Percentiles rank a stretch among this genome's conserved stretches.
Evolutionary conservation across 1,140 invertebrate species (phyloP).

Genomic region (Zelostemma sp.): DNA sequence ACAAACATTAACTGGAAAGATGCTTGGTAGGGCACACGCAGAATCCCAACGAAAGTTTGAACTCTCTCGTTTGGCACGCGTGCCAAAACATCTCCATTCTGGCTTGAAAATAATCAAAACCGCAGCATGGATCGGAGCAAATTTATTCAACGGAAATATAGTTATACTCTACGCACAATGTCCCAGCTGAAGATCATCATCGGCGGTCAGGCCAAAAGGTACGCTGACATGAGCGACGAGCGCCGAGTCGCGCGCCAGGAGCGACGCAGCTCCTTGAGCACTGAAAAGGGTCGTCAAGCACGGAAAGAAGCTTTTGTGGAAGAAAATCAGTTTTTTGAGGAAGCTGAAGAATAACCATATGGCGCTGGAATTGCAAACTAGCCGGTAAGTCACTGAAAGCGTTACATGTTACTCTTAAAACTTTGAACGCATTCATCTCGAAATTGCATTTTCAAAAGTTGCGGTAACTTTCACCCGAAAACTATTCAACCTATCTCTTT

Average conservation of each 20-base stretch:
- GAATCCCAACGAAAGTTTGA: conserved; percentile 40
- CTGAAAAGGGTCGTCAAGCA: too few relatives aligned
- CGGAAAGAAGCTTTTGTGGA: too few relatives aligned
- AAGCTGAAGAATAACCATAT: too few relatives aligned
- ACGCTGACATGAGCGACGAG: not conserved
- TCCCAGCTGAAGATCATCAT: conserved; percentile 8
- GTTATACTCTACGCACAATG: conserved; percentile 8
- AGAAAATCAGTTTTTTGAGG: too few relatives aligned
- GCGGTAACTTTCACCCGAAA: too few relatives aligned
- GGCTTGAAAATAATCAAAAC: conserved; percentile 21
- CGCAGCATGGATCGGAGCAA: conserved; percentile 2
- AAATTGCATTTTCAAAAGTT: too few relatives aligned
- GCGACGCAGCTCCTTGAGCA: too few relatives aligned
- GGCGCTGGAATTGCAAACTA: too few relatives aligned
- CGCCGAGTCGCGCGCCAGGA: not conserved
- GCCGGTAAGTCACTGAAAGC: too few relatives aligned
- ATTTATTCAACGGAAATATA: conserved; percentile 11
- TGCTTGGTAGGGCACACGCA: conserved; percentile 45
- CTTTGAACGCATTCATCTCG: too few relatives aligned
- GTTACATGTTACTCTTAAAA: too few relatives aligned
- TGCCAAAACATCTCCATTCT: conserved; percentile 19
- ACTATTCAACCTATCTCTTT: too few relatives aligned
- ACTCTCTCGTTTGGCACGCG: conserved; percentile 22
- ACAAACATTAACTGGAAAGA: conserved; percentile 12
- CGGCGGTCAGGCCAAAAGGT: conserved; percentile 8